phyloP scores from a whole-genome alignment of 2,113 vertebrate species.

The Nymphicus hollandicus region DNA sequence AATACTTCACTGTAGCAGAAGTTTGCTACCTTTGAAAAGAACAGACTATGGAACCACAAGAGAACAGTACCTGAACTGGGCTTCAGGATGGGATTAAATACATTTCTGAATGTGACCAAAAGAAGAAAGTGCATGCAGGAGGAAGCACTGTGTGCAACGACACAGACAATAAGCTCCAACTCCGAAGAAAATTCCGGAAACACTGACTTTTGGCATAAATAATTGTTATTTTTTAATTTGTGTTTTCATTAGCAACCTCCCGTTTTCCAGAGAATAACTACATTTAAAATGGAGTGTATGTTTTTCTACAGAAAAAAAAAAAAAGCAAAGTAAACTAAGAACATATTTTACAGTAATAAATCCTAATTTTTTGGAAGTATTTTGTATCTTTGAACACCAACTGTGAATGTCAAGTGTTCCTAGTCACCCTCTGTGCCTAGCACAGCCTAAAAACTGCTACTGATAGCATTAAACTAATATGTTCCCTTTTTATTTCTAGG shows the following conservation, averaged over 20 bases:
- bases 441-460: background rate
- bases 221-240: background rate
- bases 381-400: slow-evolving; percentile 1
- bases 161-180: background rate
- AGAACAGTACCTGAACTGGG: background rate
- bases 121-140: background rate
- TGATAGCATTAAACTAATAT: background rate
- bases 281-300: background rate
- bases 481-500: background rate
- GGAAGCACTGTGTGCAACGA: background rate
- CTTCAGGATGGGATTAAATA: background rate
- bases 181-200: background rate
- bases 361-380: background rate
- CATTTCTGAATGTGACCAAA: background rate
- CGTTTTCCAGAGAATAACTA: background rate
- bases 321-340: background rate
- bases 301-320: background rate
- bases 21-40: background rate
- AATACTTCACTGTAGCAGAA: background rate
- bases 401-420: background rate
- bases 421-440: background rate
- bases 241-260: background rate
- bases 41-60: background rate
- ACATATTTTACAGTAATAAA: background rate
- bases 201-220: background rate